Evolutionary conservation across 2,888 invertebrate species (phyloP), one percentile per base, ranked within the genome.

Genomic region (Plebejus anna): DNA sequence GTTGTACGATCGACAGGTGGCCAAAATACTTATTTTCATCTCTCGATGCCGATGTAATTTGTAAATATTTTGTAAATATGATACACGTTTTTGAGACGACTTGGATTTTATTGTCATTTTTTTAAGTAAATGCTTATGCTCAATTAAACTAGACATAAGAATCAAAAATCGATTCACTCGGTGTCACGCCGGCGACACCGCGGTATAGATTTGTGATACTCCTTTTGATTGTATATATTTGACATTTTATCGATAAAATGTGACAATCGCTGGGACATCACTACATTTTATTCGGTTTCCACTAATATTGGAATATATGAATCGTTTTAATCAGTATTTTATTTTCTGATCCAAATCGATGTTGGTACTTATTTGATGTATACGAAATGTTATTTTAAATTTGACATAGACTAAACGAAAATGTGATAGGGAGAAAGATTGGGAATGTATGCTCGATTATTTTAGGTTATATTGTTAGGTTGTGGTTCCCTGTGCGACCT

Each of bases 31-130:
- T 88, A 88, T 82, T 84, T 81, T 83, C 83, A 81, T 83, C 80
- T 82, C 82, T 83, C 84, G 83, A 84, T 84, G 84, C 80, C 84
- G 82, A 82, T 82, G 84, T 89, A 87, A 85, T 86, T 87, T 93
- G 93, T 93, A 94, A 86, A 93, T 92, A 92, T 83, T 90, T 88
- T 94, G 93, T 93, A 94, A 90, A 94, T 93, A 92, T 80, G 83
- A 85, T 81, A 84, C 82, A 81, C 82, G 84, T 87, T 91, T 91
- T 91, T 89, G 86, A 86, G 81, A 84, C 85, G 86, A 84, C 85
- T 86, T 87, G 81, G 84, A 89, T 86, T 84, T 88, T 86, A 86
- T 89, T 85, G 82, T 87, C 84, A 84, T 87, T 88, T 87, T 84
- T 81, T 89, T 91, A 88, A 88, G 87, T 89, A 87, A 89, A 87